Evolutionary conservation across 2,888 invertebrate species (phyloP), one percentile per base, ranked within the genome.

Genomic region (Phengaris alcon): DNA sequence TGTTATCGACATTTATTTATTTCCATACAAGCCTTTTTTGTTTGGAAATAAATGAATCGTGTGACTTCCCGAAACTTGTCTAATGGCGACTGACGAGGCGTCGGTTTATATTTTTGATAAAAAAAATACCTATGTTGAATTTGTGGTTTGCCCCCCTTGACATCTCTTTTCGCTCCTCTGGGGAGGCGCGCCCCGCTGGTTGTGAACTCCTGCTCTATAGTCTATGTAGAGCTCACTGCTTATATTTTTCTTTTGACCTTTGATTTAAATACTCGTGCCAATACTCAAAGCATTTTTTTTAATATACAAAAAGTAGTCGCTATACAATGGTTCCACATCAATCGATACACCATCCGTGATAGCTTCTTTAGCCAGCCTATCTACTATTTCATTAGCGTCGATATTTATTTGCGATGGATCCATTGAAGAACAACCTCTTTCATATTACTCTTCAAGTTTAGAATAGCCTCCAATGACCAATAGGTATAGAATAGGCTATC

Each of bases 401-500:
- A 72, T 72, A 52, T 72, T 72, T 12, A 72, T 52, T 10, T 72
- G 72, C 52, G 72, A 72, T 54, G 72, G 72, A 72, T 72, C 72
- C 72, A 72, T 35, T 72, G 72, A 7, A 72, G 8, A n/a, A 54
- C 52, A n/a, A 72, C 35, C 48, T 72, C 72, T 72, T 44, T 68
- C 35, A 22, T 22, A 35, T 72, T 54, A 1, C 35, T 52, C 9
- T 51, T 72, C 13, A 72, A 52, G 35, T 72, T 72, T 54, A 72
- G 52, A 54, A 72, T 72, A 22, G 52, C 51, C 6, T 72, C 54
- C 72, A 22, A 22, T 22, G 22, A 22, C 22, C 0, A 72, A 52
- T 72, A n/a, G n/a, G n/a, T n/a, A 72, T 72, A 52, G 54, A 52
- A 54, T 72, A 72, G 72, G 72, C 72, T 72, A 72, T 72, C 72